Base-by-base conservation (phyloP, 2,797 vertebrate species). In the Salmo trutta region DNA sequence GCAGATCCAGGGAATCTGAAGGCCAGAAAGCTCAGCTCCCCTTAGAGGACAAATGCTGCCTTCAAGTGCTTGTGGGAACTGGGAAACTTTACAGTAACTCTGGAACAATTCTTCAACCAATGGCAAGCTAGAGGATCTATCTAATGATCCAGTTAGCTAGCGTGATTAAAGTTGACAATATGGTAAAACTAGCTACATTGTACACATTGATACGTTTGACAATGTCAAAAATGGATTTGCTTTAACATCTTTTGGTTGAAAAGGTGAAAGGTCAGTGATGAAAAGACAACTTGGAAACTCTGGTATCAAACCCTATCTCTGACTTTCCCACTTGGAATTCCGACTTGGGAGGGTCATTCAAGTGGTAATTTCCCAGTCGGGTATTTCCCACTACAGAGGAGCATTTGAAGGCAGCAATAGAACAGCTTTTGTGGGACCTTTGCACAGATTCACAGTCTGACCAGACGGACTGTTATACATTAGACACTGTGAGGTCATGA, bases 21-120 rank as follows among this genome's bases (percentile, higher is more conserved):
- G 88, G 78, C 81, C 24, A 92, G 94, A 66, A 95, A 95, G 87
- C 93, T 95, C 81, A 95, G 95, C 86, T 91, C 93, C 67, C 93
- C 94, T 0, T 95, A 93, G 86, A 75, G 77, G 85, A 75, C 74
- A 76, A 29, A 80, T 85, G 87, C 78, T 81, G 73, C 77, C 80
- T 79, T 82, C 56, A 77, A 65, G 10, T 71, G 21, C 15, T 14
- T 75, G 79, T 17, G n/a, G 59, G 54, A 68, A 47, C 19, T 24
- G 27, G 6, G 24, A 19, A 85, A 71, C 24, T 16, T 17, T 14
- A 29, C 29, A 15, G 53, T 21, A 36, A 31, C 27, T 64, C n/a
- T 56, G 53, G 53, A 56, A 19, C 53, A 17, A 19, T 56, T 56
- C 10, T 47, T 47, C 17, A 31, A 29, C 27, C 21, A 67, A 14